These are phyloP conservation scores for Casuarius casuarius DNA, from an alignment of 2,113 vertebrate genomes.

Conservation along the genomic window DNA sequence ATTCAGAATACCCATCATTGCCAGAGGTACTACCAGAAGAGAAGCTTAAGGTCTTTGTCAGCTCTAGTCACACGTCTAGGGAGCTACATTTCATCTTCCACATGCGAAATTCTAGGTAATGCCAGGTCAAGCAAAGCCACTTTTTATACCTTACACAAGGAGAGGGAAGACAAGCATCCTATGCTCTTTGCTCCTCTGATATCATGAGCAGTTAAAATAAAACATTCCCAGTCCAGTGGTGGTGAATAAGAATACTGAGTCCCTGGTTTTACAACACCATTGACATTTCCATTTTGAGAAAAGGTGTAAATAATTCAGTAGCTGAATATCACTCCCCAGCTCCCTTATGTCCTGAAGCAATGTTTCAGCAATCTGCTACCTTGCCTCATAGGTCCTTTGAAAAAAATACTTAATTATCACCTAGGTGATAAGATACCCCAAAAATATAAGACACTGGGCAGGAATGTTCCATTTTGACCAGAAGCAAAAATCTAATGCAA, in stretches of 20 bases:
- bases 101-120: background rate
- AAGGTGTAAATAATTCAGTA: constrained; percentile 20
- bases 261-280: background rate
- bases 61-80: background rate
- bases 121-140: background rate
- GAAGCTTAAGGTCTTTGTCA: background rate
- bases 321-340: background rate
- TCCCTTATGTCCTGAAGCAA: constrained; percentile 24
- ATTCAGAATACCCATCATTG: background rate
- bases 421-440: background rate
- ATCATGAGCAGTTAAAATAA: background rate
- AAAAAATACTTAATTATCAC: constrained; percentile 1
- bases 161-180: background rate
- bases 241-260: background rate
- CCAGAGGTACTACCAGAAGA: rapidly evolving
- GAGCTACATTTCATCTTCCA: background rate
- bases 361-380: background rate
- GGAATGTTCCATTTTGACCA: background rate
- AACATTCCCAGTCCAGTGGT: background rate
- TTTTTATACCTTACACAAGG: background rate
- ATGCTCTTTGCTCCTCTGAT: background rate
- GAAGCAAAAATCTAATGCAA: constrained; percentile 10
- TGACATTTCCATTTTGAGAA: background rate
- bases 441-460: background rate
- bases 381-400: background rate